These are phyloP conservation scores for Cephus runcator DNA, from an alignment of 2,888 invertebrate genomes.

Conservation along the genomic window DNA sequence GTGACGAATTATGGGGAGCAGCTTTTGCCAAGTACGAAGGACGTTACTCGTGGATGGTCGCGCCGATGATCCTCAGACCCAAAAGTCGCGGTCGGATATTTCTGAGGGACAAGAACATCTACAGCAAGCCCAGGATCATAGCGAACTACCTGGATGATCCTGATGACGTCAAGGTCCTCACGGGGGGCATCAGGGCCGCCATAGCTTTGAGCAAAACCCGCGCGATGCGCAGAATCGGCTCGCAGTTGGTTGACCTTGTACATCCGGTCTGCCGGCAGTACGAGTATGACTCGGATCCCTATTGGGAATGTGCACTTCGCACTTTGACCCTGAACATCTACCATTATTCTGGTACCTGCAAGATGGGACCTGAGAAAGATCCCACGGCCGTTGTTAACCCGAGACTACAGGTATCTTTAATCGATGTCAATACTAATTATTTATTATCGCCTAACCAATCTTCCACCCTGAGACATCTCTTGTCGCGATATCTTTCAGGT, in stretches of 20 bases:
- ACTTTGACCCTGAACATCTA: slow-evolving; percentile 78
- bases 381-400: slow-evolving; percentile 74
- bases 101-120: slow-evolving; percentile 73
- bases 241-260: slow-evolving; percentile 68
- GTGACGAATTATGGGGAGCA: slow-evolving; percentile 68
- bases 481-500: slow-evolving; percentile 29
- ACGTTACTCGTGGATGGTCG: slow-evolving; percentile 70
- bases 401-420: slow-evolving; percentile 60
- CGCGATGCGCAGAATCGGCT: slow-evolving; percentile 71
- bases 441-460: too few relatives aligned
- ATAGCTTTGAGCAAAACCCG: slow-evolving; percentile 71
- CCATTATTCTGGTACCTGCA: slow-evolving; percentile 73
- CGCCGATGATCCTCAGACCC: slow-evolving; percentile 75
- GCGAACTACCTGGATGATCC: slow-evolving; percentile 76
- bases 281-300: slow-evolving; percentile 73
- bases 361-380: slow-evolving; percentile 74
- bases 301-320: slow-evolving; percentile 76
- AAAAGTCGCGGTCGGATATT: slow-evolving; percentile 76
- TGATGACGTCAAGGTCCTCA: slow-evolving; percentile 73
- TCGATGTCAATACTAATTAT: neutral
- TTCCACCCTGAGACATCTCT: too few relatives aligned
- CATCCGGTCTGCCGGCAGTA: slow-evolving; percentile 72
- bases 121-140: slow-evolving; percentile 73
- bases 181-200: slow-evolving; percentile 71
- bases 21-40: slow-evolving; percentile 70